These are phyloP conservation scores for Thera obeliscata DNA, from an alignment of 2,888 invertebrate species.

Conservation along the genomic window DNA sequence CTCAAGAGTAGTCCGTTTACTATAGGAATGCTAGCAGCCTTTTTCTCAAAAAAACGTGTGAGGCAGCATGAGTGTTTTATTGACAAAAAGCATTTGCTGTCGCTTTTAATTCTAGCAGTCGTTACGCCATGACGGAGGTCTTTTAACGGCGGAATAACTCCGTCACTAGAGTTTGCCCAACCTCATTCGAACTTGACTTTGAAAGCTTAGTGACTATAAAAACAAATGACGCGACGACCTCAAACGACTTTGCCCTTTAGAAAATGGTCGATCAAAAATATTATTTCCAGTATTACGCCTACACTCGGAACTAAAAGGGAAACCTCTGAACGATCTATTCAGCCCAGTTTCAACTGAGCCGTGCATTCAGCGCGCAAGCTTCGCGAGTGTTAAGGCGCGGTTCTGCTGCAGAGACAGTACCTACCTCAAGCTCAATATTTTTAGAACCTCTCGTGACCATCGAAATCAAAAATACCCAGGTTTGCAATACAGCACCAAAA, in stretches of 20 bases:
- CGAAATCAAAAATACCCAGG: no score
- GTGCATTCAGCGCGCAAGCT: constrained; percentile 31
- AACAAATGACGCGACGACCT: background rate
- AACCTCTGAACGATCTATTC: constrained; percentile 30
- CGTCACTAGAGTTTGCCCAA: no score
- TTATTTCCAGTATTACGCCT: constrained; percentile 19
- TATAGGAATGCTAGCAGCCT: no score
- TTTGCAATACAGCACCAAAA: no score
- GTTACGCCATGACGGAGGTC: no score
- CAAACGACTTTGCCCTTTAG: constrained; percentile 19
- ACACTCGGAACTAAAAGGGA: constrained; percentile 29
- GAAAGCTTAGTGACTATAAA: background rate
- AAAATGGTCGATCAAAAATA: constrained; percentile 22
- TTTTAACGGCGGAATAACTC: no score
- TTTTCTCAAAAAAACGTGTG: no score
- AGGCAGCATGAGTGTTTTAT: no score
- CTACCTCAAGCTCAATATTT: background rate
- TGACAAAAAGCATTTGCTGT: no score
- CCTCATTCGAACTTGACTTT: background rate
- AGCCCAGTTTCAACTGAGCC: constrained; percentile 22
- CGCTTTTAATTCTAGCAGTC: no score
- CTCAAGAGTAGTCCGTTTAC: no score
- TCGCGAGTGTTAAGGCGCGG: constrained; percentile 19
- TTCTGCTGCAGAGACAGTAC: constrained; percentile 2
- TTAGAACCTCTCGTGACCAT: no score